Evolutionary conservation across 2,888 invertebrate genomes (phyloP), one percentile per base, ranked within the genome.

Genomic region (Pseudoips prasinana): DNA sequence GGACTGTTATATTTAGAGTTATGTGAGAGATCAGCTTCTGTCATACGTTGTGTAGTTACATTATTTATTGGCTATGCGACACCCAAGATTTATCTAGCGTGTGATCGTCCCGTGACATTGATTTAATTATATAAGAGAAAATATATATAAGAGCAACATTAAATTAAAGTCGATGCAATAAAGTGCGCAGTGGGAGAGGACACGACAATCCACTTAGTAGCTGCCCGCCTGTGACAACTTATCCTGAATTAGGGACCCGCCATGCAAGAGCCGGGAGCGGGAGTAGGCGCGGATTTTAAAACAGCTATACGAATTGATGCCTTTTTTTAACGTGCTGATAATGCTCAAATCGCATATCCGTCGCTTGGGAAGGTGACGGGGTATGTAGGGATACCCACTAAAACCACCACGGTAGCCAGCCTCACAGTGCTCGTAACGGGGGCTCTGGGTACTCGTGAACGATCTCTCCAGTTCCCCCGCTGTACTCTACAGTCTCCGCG

Each of bases 121-220:
- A 66, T 58, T 63, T 60, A 63, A 59, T 60, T 63, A 50, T n/a
- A n/a, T n/a, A n/a, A n/a, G n/a, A n/a, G n/a, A n/a, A n/a, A 67
- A 64, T 64, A 62, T 62, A 75, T 75, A 76, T 67, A 70, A 67
- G 60, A 73, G 38, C 38, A 54, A 56, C 56, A 57, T 60, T 58
- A 62, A 63, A 55, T 63, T 58, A 59, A 50, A 58, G 52, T 53
- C 50, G 55, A 48, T 36, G 62, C 55, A 65, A 72, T 72, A 70
- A 70, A 72, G 51, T 46, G 57, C 57, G 34, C 63, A 63, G 74
- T 69, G 63, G 67, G 69, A 63, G 62, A 65, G 45, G 58, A 82
- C 80, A 79, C 71, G 76, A 67, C 66, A 68, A 71, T 59, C 72
- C 75, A 77, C 72, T 78, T 75, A 73, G 72, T 58, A 36, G 48